These are phyloP conservation scores for Heliothis subflexa DNA, from an alignment of 1,140 invertebrate genomes.

Conservation along the genomic window DNA sequence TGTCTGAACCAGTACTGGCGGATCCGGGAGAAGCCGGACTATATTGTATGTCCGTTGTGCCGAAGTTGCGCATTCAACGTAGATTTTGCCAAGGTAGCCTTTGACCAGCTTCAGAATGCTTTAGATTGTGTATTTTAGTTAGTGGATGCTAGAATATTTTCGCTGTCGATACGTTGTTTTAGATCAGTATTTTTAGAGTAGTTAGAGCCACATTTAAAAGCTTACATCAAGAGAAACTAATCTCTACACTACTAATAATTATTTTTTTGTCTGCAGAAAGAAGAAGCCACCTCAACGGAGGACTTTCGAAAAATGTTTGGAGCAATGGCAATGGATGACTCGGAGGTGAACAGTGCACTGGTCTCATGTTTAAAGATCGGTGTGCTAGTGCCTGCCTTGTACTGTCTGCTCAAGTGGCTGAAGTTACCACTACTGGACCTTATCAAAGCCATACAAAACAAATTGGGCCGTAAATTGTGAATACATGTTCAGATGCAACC, in stretches of 20 bases:
- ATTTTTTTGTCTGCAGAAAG: not conserved
- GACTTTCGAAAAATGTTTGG: slow-evolving; percentile 39
- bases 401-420: slow-evolving; percentile 39
- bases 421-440: slow-evolving; percentile 6
- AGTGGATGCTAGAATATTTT: too few relatives aligned
- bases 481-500: not conserved
- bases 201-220: too few relatives aligned
- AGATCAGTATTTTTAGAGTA: too few relatives aligned
- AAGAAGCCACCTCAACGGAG: slow-evolving; percentile 32
- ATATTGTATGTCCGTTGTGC: slow-evolving; percentile 55
- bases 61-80: slow-evolving; percentile 49
- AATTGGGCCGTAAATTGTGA: slow-evolving; percentile 1
- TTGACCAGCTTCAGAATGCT: too few relatives aligned
- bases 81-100: slow-evolving; percentile 49
- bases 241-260: not conserved
- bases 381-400: slow-evolving; percentile 36
- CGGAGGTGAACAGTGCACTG: not conserved
- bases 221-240: too few relatives aligned
- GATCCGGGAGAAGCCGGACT: slow-evolving; percentile 44
- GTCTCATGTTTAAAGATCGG: slow-evolving; percentile 26
- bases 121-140: not conserved
- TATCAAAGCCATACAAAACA: not conserved
- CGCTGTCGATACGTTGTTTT: too few relatives aligned
- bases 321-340: not conserved
- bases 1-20: slow-evolving; percentile 55